phyloP scores from a whole-genome alignment of 2,888 invertebrate genomes.

The Himalopsyche kuldschensis region DNA sequence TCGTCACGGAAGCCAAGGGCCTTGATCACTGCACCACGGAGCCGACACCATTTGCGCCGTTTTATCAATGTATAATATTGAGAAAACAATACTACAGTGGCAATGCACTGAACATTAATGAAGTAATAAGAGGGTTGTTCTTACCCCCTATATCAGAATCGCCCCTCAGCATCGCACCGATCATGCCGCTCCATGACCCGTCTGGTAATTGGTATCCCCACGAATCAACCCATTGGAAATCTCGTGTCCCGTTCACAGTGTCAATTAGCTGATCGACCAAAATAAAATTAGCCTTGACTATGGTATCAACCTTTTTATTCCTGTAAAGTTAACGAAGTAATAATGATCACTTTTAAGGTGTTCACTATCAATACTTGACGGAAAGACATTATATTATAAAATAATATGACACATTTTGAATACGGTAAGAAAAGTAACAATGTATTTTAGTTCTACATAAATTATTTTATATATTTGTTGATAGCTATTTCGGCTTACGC shows the following conservation, averaged over 20 bases:
- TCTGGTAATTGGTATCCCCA: slow-evolving; percentile 47
- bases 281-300: slow-evolving; percentile 46
- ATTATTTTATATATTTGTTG: too few relatives aligned
- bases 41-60: too few relatives aligned
- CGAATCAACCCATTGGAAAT: slow-evolving; percentile 40
- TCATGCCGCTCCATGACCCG: slow-evolving; percentile 48
- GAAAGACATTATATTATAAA: too few relatives aligned
- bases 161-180: slow-evolving; percentile 44
- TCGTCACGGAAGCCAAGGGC: too few relatives aligned
- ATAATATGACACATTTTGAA: too few relatives aligned
- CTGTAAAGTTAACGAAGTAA: slow-evolving; percentile 13
- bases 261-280: slow-evolving; percentile 44
- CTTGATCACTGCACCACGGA: too few relatives aligned
- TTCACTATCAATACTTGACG: too few relatives aligned
- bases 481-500: too few relatives aligned
- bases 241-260: slow-evolving; percentile 47
- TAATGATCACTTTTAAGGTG: too few relatives aligned
- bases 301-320: slow-evolving; percentile 45
- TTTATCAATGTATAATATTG: not conserved
- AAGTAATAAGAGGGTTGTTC: not conserved
- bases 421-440: too few relatives aligned
- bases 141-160: slow-evolving; percentile 47
- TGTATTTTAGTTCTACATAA: too few relatives aligned
- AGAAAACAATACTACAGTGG: not conserved
- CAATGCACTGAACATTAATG: not conserved